Conservation (phyloP, 1,140 invertebrate species). For the Drosophila saltans region DNA sequence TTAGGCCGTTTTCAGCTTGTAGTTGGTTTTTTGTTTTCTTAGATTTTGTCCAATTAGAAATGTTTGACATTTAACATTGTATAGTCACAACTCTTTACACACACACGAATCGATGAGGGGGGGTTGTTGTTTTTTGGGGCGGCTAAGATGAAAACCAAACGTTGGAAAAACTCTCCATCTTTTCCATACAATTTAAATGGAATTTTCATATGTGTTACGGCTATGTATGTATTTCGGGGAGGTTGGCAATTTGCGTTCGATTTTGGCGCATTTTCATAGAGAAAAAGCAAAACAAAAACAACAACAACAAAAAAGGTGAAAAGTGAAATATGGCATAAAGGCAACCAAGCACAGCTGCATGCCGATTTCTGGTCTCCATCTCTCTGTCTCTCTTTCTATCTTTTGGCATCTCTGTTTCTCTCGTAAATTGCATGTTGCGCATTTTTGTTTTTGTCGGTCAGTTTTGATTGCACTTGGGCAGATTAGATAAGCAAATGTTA, state of each 20-base stretch:
- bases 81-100: background rate
- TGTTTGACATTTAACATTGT: slow-evolving; percentile 50
- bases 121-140: slow-evolving; percentile 18
- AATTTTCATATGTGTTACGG: slow-evolving; percentile 23
- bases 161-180: background rate
- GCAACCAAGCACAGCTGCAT: slow-evolving; percentile 30
- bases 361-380: slow-evolving; percentile 32
- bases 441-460: slow-evolving; percentile 18
- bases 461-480: slow-evolving; percentile 47
- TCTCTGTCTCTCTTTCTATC: background rate
- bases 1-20: background rate
- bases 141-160: slow-evolving; percentile 33
- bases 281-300: background rate
- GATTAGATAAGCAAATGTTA: slow-evolving; percentile 53
- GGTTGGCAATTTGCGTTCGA: slow-evolving; percentile 35
- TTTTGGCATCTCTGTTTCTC: slow-evolving; percentile 2
- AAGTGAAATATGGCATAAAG: slow-evolving; percentile 34
- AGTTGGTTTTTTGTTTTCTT: slow-evolving; percentile 22
- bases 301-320: slow-evolving; percentile 26
- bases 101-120: background rate
- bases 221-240: background rate
- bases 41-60: slow-evolving; percentile 40
- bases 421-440: slow-evolving; percentile 23
- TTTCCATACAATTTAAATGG: slow-evolving; percentile 19
- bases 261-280: slow-evolving; percentile 30